phyloP scores from a whole-genome alignment of 2,888 invertebrate species.

The Nasonovia ribisnigri region DNA sequence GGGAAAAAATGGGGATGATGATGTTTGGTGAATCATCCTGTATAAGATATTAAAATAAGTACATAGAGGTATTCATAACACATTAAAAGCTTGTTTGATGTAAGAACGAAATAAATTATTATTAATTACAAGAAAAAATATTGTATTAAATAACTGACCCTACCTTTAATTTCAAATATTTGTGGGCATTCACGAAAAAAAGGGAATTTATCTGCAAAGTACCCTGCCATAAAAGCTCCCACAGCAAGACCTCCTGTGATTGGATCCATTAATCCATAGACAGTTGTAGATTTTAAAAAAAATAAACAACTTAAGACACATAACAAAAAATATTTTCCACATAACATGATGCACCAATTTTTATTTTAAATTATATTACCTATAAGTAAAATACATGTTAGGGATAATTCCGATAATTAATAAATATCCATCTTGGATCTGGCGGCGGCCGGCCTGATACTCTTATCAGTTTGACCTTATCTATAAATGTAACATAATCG shows the following conservation, averaged over 20 bases:
- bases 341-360: constrained; percentile 15
- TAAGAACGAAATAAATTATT: not conserved
- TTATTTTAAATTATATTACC: not conserved
- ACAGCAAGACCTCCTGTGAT: constrained; percentile 15
- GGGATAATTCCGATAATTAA: too few species aligned
- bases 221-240: constrained; percentile 17
- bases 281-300: not conserved
- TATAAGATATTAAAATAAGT: too few species aligned
- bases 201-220: not conserved
- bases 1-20: too few species aligned
- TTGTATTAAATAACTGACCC: not conserved
- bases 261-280: constrained; percentile 45
- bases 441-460: not conserved
- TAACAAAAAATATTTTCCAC: constrained; percentile 5
- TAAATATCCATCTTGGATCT: too few species aligned
- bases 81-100: not conserved
- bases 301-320: not conserved
- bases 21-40: too few species aligned
- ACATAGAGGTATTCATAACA: not conserved
- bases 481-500: constrained; percentile 7
- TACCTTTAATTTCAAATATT: not conserved
- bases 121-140: not conserved
- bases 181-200: not conserved
- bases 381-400: not conserved
- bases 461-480: constrained; percentile 53